phyloP scores from a whole-genome alignment of 2,797 vertebrate genomes.

The Pygocentrus nattereri region DNA sequence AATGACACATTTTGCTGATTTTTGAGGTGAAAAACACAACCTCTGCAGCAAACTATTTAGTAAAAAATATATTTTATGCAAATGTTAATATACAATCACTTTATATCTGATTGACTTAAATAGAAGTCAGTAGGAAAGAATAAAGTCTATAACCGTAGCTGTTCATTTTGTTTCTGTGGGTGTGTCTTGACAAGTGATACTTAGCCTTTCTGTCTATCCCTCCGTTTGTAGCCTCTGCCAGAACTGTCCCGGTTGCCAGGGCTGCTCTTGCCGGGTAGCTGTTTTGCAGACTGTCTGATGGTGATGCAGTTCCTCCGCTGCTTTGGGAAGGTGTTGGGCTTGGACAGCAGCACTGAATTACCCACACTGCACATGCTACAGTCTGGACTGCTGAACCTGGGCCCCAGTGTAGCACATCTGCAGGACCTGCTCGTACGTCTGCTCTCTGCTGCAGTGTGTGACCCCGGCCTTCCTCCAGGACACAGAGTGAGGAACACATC shows the following conservation, averaged over 20 bases:
- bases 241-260: constrained; percentile 88
- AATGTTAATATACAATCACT: no score
- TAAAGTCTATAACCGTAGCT: background rate
- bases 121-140: no score
- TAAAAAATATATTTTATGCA: no score
- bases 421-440: constrained; percentile 92
- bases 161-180: background rate
- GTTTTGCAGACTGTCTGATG: constrained; percentile 94
- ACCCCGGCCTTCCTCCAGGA: constrained; percentile 91
- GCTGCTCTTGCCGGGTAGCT: constrained; percentile 85
- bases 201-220: background rate
- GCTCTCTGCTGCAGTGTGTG: constrained; percentile 89
- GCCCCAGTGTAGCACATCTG: constrained; percentile 84
- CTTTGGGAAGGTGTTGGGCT: constrained; percentile 92
- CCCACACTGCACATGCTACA: constrained; percentile 87
- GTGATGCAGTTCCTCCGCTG: constrained; percentile 92
- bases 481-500: constrained; percentile 81
- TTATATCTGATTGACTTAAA: no score
- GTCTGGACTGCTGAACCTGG: constrained; percentile 90
- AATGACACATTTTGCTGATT: no score
- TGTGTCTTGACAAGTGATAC: background rate
- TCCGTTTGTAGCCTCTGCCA: constrained; percentile 85
- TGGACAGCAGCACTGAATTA: constrained; percentile 81
- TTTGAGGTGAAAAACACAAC: no score
- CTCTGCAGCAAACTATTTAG: no score